Evolutionary conservation across 2,888 invertebrate genomes (phyloP).

Genomic region (Pandemis corylana): DNA sequence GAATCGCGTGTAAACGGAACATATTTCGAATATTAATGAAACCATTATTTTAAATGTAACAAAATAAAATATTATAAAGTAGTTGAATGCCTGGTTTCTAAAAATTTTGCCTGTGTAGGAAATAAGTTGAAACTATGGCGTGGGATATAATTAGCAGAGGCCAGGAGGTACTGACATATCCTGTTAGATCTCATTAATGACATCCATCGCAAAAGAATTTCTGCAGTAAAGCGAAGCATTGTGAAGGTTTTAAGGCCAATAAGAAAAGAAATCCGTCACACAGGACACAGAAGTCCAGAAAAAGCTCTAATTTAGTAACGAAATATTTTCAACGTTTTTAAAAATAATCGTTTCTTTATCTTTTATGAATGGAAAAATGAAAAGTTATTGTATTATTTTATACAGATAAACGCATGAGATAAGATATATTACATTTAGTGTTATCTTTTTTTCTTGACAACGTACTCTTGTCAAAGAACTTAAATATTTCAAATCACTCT

Average conservation of each 20-base stretch:
- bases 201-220: conserved; percentile 9
- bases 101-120: neutral
- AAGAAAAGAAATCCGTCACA: neutral
- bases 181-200: conserved; percentile 4
- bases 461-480: neutral
- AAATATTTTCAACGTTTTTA: too few species aligned
- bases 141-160: neutral
- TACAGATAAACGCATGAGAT: too few species aligned
- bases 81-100: neutral
- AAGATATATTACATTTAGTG: too few species aligned
- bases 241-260: neutral
- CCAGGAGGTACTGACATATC: conserved; percentile 5
- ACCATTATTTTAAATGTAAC: neutral
- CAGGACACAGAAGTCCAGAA: too few species aligned
- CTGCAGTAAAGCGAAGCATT: neutral
- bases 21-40: conserved; percentile 19
- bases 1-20: neutral
- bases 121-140: neutral
- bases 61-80: neutral
- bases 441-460: neutral
- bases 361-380: too few species aligned
- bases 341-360: too few species aligned
- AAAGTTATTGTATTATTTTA: too few species aligned
- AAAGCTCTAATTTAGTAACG: too few species aligned
- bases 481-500: neutral